These are phyloP conservation scores for Mystacides longicornis DNA, from an alignment of 2,888 invertebrate species.

Conservation along the genomic window DNA sequence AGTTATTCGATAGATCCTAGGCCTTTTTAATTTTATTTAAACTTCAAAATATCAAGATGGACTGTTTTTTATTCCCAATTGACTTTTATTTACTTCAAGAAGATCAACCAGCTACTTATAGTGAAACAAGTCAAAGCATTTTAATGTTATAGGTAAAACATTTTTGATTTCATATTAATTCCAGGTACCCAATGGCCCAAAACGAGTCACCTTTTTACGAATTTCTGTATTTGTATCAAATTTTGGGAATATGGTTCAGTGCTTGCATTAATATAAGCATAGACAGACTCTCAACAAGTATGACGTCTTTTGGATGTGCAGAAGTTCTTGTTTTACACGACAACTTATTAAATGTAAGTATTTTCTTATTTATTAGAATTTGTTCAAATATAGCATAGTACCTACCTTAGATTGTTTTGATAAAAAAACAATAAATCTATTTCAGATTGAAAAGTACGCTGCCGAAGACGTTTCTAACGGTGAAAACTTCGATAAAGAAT, in stretches of 20 bases:
- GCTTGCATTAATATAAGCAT: constrained; percentile 36
- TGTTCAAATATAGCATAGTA: too few species aligned
- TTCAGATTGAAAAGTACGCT: constrained; percentile 19
- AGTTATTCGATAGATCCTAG: too few species aligned
- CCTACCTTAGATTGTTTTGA: background rate
- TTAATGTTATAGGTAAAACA: background rate
- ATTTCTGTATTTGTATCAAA: constrained; percentile 23
- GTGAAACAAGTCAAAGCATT: background rate
- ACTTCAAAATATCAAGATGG: too few species aligned
- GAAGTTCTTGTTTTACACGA: constrained; percentile 40
- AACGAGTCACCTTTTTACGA: constrained; percentile 21
- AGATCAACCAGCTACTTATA: too few species aligned
- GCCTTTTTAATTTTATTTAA: too few species aligned
- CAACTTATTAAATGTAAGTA: constrained; percentile 36
- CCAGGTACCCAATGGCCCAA: constrained; percentile 23
- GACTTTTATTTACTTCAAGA: too few species aligned
- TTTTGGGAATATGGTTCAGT: constrained; percentile 22
- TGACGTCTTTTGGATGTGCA: constrained; percentile 42
- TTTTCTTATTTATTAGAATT: too few species aligned
- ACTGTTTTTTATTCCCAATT: too few species aligned
- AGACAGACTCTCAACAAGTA: constrained; percentile 38
- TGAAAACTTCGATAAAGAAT: too few species aligned
- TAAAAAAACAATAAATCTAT: background rate
- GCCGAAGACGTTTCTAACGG: too few species aligned
- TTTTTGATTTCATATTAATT: background rate